Evolutionary conservation across 2,113 vertebrate genomes (phyloP), one percentile per base, ranked within the genome.

Genomic region (Pleuronectes platessa): DNA sequence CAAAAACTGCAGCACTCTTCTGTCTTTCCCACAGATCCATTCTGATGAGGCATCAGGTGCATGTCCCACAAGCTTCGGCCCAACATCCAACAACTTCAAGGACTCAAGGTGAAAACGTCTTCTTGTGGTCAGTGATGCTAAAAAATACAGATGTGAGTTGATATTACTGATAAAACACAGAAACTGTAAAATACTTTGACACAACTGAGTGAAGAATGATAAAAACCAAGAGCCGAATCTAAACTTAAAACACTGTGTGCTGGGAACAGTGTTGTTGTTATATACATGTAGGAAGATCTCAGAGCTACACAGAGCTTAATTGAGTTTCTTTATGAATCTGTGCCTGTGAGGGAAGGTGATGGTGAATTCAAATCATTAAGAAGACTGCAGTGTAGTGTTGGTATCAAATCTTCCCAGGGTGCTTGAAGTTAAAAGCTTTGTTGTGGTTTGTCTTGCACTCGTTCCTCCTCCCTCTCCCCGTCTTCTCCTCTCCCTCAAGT

Each of bases 381-480:
- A 54, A 11, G 17, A 58, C 18, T 51, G 14, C 10, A 47, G 47
- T 72, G 3, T 18, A 26, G 27, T 26, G 12, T 35, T 17, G 37
- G 23, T 0, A 42, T 51, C 47, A 51, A 51, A 51, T 51, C 47
- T 18, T 37, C 55, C 23, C 60, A 24, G 17, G 40, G 40, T 67
- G 69, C 37, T 58, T n/a, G 64, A 35, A 27, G 71, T 76, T 78
- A 70, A 67, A 63, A 55, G 23, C 54, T 56, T 78, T 54, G 26
- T 67, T 75, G 77, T 42, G 61, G 61, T 53, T 54, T 21, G 63
- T 65, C 51, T 56, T 27, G 49, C 68, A 37, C 26, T 56, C n/a
- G 12, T 37, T 62, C 53, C 71, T 55, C 79, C 47, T 67, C 42
- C 62, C 26, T 61, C 26, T 61, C 26, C 47, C 13, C 59, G 6